These are phyloP conservation scores for Eretmocerus hayati DNA, from an alignment of 2,888 invertebrate species.

Conservation along the genomic window DNA sequence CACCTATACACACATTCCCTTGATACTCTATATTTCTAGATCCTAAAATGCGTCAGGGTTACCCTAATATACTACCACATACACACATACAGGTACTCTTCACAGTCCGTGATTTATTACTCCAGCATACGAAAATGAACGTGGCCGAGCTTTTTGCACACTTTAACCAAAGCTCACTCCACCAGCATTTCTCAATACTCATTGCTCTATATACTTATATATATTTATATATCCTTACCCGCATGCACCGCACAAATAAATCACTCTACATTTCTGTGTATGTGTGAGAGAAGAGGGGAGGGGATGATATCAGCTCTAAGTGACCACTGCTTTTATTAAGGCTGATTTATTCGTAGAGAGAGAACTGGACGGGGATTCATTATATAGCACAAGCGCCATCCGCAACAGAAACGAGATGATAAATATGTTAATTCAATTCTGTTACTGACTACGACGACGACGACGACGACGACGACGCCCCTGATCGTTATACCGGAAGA, in stretches of 20 bases:
- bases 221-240: not conserved
- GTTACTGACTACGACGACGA: not conserved
- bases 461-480: no score
- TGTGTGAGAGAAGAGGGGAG: no score
- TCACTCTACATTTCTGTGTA: conserved; percentile 13
- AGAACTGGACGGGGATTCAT: not conserved
- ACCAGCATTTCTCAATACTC: no score
- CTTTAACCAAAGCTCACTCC: conserved; percentile 5
- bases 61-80: no score
- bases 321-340: conserved; percentile 1
- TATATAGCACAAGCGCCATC: not conserved
- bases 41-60: no score
- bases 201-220: no score
- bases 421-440: not conserved
- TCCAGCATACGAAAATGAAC: not conserved
- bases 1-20: no score
- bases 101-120: conserved; percentile 16
- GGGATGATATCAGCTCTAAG: conserved; percentile 13
- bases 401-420: no score
- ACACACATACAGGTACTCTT: no score
- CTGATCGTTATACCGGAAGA: no score
- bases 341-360: conserved; percentile 13
- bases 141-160: conserved; percentile 7
- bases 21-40: no score
- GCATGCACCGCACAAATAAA: conserved; percentile 8